phyloP scores from a whole-genome alignment of 2,888 invertebrate species.

The Tolmerus cingulatus region DNA sequence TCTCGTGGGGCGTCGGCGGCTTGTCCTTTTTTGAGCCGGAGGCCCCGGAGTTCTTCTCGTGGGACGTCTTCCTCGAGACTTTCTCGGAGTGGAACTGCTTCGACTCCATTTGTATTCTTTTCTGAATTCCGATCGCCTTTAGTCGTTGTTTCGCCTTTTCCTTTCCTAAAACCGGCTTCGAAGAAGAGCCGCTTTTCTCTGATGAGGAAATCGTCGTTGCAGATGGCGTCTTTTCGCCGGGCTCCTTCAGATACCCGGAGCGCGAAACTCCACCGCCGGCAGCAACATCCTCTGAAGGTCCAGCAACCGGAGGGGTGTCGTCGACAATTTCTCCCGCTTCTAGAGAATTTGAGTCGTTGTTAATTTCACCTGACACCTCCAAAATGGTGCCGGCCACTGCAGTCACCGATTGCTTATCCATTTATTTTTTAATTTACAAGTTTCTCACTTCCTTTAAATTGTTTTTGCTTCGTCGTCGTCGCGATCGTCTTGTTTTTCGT shows the following conservation, averaged over 20 bases:
- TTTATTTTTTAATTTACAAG: not conserved
- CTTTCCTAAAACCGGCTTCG: constrained; percentile 43
- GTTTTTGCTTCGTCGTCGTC: too few species aligned
- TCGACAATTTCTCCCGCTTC: constrained; percentile 27
- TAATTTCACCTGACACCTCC: not conserved
- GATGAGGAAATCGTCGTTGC: not conserved
- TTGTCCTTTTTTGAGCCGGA: constrained; percentile 25
- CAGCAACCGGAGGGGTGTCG: not conserved
- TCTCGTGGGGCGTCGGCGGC: constrained; percentile 42
- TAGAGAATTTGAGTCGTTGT: not conserved
- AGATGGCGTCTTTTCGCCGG: too few species aligned
- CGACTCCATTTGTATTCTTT: constrained; percentile 44
- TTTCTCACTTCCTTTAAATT: too few species aligned
- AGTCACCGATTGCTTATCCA: not conserved
- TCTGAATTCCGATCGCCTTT: constrained; percentile 43
- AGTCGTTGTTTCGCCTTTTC: constrained; percentile 44
- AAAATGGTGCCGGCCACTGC: not conserved
- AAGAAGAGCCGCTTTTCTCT: not conserved
- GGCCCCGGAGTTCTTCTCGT: not conserved
- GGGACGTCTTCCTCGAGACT: not conserved
- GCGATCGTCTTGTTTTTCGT: too few species aligned
- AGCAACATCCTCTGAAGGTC: not conserved
- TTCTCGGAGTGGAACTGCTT: not conserved
- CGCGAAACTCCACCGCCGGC: not conserved
- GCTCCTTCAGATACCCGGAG: too few species aligned